Base-by-base conservation (phyloP, 2,113 vertebrate genomes). In the Chloropsis cyanopogon region DNA sequence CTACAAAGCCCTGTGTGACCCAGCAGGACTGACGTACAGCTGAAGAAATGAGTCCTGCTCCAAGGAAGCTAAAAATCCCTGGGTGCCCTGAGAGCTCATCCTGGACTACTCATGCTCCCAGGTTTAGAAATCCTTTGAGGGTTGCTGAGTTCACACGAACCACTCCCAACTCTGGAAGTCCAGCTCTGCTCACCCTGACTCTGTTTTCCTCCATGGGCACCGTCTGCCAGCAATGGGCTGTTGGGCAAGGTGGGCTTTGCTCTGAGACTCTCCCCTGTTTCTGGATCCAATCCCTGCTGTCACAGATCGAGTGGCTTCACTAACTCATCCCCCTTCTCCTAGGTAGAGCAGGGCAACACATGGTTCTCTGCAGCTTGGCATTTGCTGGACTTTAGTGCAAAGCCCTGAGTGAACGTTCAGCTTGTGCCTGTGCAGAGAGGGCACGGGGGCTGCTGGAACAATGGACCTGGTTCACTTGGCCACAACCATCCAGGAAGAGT, bases 61-160 rank as follows among this genome's bases (percentile, higher is more conserved):
- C 79, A 75, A 86, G 72, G 82, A 93, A 68, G 56, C 25, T 75
- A 60, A 88, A 90, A 81, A 78, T 81, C 80, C 54, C 79, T 54
- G 85, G 54, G 26, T 82, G 33, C 35, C 82, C 72, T 8, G 17
- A 93, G 49, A 94, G 28, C 37, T 71, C 37, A 37, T 81, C n/a
- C 33, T 23, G 25, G 64, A 88, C 92, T 78, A 88, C 76, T 95
- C 72, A 78, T 22, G 72, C 72, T 96, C 52, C 25, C 53, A 84
- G 77, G 80, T 90, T 92, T 94, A 88, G 79, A 93, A 95, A 90
- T 69, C 53, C 72, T 92, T 78, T 78, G 83, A 84, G 83, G 28
- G 24, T 88, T 78, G 23, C 56, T 93, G 69, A 86, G 60, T 86
- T 92, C 80, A 64, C 44, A 78, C 0, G 1, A 90, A 70, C 72